Evolutionary conservation across 2,888 invertebrate species (phyloP), one percentile per base, ranked within the genome.

Genomic region (Prostheceraeus crozeri): DNA sequence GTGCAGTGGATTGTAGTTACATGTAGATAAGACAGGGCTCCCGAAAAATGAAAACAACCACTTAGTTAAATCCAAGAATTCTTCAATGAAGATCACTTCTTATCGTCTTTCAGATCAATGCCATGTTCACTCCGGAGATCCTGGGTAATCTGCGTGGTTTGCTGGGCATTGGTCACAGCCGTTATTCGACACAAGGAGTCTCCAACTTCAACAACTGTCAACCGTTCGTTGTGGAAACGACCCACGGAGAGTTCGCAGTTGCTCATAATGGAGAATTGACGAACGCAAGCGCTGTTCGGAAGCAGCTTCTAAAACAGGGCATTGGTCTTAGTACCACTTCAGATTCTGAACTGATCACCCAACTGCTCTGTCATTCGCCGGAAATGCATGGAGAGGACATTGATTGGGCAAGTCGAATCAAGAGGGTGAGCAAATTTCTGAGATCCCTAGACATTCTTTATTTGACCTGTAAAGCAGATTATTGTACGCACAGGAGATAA

Each of bases 261-360:
- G 94, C 93, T 0, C 96, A 98, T 74, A 98, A 98, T 73, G 96
- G 96, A 0, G 94, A 98, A 76, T 82, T 98, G 35, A 89, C 93
- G 60, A 94, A 96, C 77, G 90, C 91, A 65, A 85, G 86, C 72
- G 85, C 85, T 60, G 80, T 94, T 21, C 80, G 91, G 64, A 84
- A 85, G 3, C 70, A 90, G 89, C 87, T 94, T 62, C 79, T 96
- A 65, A 85, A 85, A 25, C 83, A 89, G 66, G 96, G 96, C 3
- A 89, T 94, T 1, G 96, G 94, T 0, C 78, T 96, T 46, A 91
- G 93, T 0, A 94, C 94, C 0, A 88, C 89, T 70, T 91, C 93
- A 0, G 96, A 98, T 78, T 91, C 90, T 21, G 96, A 98, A 78
- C 79, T 98, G 63, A 93, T 98, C 68, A 93, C 93, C 1, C 96